Base-by-base conservation (phyloP, 2,113 vertebrate species). In the Hippocampus zosterae region DNA sequence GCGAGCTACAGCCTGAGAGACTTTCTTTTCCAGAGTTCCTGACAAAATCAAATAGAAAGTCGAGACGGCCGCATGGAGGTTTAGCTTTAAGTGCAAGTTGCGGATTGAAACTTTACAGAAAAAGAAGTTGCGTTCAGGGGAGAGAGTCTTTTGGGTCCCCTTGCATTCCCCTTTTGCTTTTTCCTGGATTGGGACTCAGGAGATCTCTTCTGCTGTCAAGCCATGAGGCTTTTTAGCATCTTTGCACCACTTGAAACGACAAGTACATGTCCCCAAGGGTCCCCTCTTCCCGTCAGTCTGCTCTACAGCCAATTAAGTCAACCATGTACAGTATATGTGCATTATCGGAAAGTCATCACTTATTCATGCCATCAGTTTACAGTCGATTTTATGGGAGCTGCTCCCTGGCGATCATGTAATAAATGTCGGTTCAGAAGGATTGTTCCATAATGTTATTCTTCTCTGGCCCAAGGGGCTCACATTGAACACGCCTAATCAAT, bases 231-330 rank as follows among this genome's bases (percentile, higher is more conserved):
- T 81, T 78, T 84, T 76, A 82, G 50, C 59, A 3, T 61, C 78
- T 74, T 81, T 67, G 67, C 65, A 61, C 27, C 66, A 74, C 83
- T 85, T 86, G 76, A 82, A 68, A 84, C 64, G 75, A 78, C 61
- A 65, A 75, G 72, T 7, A 8, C 37, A 64, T 48, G 52, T 70
- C 71, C 72, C 55, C 37, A 8, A 40, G 56, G 53, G 71, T 37
- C 57, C 13, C 67, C 13, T 71, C 61, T 80, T 52, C 27, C 48
- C 40, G n/a, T 44, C 67, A 74, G 71, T 78, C 68, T 76, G 63
- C 69, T 70, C 57, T 80, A 74, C n/a, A 66, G 67, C 73, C 72
- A 68, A 65, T 77, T 71, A 79, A 74, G 65, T 46, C 64, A 75
- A 67, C 61, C 11, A 21, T 76, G 74, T 73, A 81, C 44, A 75